Evolutionary conservation across 2,888 invertebrate genomes (phyloP), one percentile per base, ranked within the genome.

Genomic region (Cephus pygmeus): DNA sequence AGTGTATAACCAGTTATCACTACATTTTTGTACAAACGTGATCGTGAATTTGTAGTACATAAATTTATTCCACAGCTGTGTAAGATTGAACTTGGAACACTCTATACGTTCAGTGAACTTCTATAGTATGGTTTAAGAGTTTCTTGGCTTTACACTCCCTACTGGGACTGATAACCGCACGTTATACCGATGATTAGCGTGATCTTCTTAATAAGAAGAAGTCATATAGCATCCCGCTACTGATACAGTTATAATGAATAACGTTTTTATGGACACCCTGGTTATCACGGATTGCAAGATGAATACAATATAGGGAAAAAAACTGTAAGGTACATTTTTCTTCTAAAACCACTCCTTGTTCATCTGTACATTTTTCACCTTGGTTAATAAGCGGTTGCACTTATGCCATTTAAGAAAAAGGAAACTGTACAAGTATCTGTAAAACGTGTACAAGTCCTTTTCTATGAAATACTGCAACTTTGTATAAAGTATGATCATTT

Each of bases 131-230:
- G 71, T 71, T 56, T 31, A 31, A 71, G 71, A 71, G 31, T 71
- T 31, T 33, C 71, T 34, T 31, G 31, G 12, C 71, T 71, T 33
- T 34, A 6, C 31, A 71, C 71, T 33, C 71, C 71, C 31, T 71
- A 56, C 71, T 71, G 33, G 71, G 23, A 34, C 71, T 71, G 71
- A 71, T 80, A 76, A 79, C 79, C 76, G 73, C 81, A 79, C 80
- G 79, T 80, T 81, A 77, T 80, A 79, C 79, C 71, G 73, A 73
- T 86, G 89, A 90, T 91, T 91, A 91, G 89, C 87, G 82, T 84
- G 88, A 87, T 88, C 85, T 83, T 87, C 85, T 89, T 91, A 91
- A 91, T 90, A 90, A 90, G 90, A 90, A 88, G 85, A 89, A 83
- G 81, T 81, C 83, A 85, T 84, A 81, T 87, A 87, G 86, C 90